A percentile compares a stretch with the other conserved stretches of the same genome.
Conservation (phyloP, 2,888 invertebrate genomes). For the Ypsolopha sequella region DNA sequence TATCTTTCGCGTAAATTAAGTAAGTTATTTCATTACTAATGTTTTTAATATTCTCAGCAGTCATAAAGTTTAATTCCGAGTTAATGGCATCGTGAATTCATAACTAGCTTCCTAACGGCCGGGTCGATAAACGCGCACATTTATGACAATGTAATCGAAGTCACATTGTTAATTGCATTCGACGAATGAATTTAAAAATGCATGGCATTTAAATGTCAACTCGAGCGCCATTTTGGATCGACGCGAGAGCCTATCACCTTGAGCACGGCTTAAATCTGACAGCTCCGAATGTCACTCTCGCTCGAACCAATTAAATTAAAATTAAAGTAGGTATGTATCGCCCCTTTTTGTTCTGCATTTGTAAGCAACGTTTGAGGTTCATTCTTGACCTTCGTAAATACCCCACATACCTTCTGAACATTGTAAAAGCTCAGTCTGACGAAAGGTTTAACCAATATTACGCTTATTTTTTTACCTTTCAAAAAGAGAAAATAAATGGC, state of each 20-base stretch:
- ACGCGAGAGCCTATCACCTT: conserved; percentile 66
- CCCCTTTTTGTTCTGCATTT: no score
- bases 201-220: conserved; percentile 70
- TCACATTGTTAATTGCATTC: conserved; percentile 61
- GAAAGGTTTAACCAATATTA: background rate
- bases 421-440: background rate
- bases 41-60: conserved; percentile 38
- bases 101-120: conserved; percentile 46
- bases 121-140: conserved; percentile 34
- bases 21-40: conserved; percentile 29
- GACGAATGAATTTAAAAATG: conserved; percentile 64
- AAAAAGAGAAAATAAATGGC: background rate
- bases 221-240: conserved; percentile 60
- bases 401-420: background rate
- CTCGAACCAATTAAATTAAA: conserved; percentile 52
- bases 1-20: conserved; percentile 34
- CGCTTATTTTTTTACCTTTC: background rate
- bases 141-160: conserved; percentile 64
- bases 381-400: background rate
- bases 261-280: conserved; percentile 68
- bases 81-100: conserved; percentile 37
- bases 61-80: conserved; percentile 39
- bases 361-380: conserved; percentile 9
- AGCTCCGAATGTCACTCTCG: conserved; percentile 65
- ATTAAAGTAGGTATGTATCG: conserved; percentile 28